Base-by-base conservation (phyloP, 2,113 vertebrate species). In the Coryphaenoides rupestris region DNA sequence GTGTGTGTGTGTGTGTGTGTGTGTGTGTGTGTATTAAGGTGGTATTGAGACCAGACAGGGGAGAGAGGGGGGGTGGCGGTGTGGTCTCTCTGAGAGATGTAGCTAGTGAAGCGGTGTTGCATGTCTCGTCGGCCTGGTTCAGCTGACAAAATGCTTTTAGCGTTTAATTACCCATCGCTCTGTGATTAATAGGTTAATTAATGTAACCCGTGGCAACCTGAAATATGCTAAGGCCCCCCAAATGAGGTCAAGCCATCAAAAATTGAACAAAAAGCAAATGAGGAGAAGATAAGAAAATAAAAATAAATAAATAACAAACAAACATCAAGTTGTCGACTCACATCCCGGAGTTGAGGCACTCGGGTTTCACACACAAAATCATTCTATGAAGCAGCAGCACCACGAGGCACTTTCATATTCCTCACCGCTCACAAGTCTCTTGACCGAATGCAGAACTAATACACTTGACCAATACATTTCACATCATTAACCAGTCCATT, bases 131-230 rank as follows among this genome's bases (percentile, higher is more conserved):
- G 58, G 65, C 67, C 77, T 80, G 79, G 73, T 87, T 87, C 83
- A 75, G 80, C 79, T 77, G 78, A 83, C 77, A 79, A 82, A 81
- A 73, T 70, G 76, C 80, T 86, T 84, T 84, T 81, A 84, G 86
- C 63, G 58, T 85, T 83, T 88, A 85, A 88, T 87, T 83, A 85
- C 77, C 84, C 78, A 69, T 68, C 49, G 50, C 60, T 68, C 63
- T 68, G 74, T 85, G 83, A 85, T 84, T 87, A 88, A 89, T 86
- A 81, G 81, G 73, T 71, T 88, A 85, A 88, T 88, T 83, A 88
- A 78, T 58, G 77, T 84, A 80, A 87, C 80, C 82, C 64, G 45
- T 69, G 65, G 76, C 70, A 66, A 83, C 80, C 72, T 79, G 58
- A 77, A 83, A 76, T 78, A 72, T 72, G 67, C 68, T 63, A 63